Evolutionary conservation across 2,113 vertebrate genomes (phyloP).

Genomic region (Strigops habroptila): DNA sequence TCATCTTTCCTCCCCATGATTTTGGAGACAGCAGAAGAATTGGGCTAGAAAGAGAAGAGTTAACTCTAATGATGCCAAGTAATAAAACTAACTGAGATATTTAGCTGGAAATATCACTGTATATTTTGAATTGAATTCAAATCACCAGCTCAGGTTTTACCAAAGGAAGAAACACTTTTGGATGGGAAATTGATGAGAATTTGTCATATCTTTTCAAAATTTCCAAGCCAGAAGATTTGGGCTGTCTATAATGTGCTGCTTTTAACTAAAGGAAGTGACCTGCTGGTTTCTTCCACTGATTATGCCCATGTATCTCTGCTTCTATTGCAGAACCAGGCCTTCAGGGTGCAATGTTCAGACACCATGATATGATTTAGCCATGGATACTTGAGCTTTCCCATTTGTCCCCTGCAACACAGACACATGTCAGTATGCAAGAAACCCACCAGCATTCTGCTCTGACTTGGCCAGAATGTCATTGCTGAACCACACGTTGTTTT

Average conservation of each 20-base stretch:
- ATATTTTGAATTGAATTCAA: not conserved
- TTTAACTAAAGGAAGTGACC: not conserved
- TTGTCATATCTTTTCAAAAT: not conserved
- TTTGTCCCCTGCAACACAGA: not conserved
- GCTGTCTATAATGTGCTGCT: not conserved
- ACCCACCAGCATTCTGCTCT: not conserved
- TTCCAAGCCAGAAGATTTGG: not conserved
- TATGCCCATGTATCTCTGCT: not conserved
- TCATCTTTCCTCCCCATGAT: not conserved
- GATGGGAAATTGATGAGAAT: not conserved
- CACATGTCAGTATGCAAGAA: accelerated
- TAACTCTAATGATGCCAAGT: not conserved
- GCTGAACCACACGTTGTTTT: not conserved
- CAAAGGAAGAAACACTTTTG: not conserved
- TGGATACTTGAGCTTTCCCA: not conserved
- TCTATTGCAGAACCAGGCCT: not conserved
- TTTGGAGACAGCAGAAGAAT: not conserved
- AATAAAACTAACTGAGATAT: not conserved
- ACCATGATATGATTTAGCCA: not conserved
- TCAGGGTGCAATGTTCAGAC: not conserved
- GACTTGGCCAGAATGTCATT: not conserved
- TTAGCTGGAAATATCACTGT: not conserved
- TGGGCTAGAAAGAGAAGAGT: not conserved
- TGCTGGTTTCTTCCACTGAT: not conserved
- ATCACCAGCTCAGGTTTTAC: not conserved